Evolutionary conservation across 2,888 invertebrate species (phyloP).

Genomic region (Microctonus brassicae): DNA sequence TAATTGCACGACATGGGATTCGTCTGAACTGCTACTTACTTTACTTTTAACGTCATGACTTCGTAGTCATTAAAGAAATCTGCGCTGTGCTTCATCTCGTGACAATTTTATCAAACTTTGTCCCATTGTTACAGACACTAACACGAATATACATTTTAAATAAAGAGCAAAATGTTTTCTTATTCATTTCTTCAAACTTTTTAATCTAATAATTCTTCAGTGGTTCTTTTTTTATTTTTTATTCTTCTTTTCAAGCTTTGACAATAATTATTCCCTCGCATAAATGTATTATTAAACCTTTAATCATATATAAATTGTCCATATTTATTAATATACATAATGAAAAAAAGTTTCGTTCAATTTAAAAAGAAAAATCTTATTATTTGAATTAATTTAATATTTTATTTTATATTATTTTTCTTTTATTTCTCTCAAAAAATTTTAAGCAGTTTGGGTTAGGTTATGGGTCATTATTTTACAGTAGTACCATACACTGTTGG

Average conservation of each 20-base stretch:
- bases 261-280: too few species aligned
- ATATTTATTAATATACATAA: too few species aligned
- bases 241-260: too few species aligned
- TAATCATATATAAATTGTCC: too few species aligned
- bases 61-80: conserved; percentile 36
- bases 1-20: conserved; percentile 45
- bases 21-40: conserved; percentile 38
- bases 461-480: background rate
- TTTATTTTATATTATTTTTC: too few species aligned
- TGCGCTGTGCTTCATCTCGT: background rate
- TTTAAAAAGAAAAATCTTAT: too few species aligned
- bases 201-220: background rate
- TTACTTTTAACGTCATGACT: conserved; percentile 42
- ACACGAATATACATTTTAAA: background rate
- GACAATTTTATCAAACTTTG: background rate
- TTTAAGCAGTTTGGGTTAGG: background rate
- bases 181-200: background rate
- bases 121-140: background rate
- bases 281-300: too few species aligned
- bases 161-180: background rate
- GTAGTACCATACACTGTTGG: background rate
- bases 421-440: background rate
- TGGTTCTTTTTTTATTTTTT: too few species aligned
- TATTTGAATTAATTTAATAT: too few species aligned
- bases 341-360: background rate